Evolutionary conservation across 2,113 vertebrate genomes (phyloP), one percentile per base, ranked within the genome.

Genomic region (Vulpes vulpes): DNA sequence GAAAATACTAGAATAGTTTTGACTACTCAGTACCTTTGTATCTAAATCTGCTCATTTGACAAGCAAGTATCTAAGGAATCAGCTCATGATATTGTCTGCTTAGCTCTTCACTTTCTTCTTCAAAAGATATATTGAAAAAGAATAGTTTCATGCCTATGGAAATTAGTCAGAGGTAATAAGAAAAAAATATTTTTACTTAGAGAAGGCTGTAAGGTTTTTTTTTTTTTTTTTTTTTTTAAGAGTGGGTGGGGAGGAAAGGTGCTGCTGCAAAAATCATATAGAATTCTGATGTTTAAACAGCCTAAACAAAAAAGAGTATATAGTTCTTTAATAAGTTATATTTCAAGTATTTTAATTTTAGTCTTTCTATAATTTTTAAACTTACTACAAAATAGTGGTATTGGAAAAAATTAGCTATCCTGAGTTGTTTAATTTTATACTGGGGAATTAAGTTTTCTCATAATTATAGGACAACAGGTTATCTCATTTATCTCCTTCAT

Each of bases 211-310:
- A 32, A 38, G 0, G 14, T 27, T n/a, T 59, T 5, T 82, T 67
- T 20, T n/a, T 16, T 3, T 20, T 43, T 7, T 49, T 22, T 67
- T 67, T 19, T n/a, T n/a, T n/a, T n/a, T n/a, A n/a, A 11, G 22
- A 3, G 2, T 32, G 3, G 17, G 10, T 14, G 60, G 1, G 5
- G 7, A 15, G 7, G 2, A 15, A 4, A 1, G 20, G 2, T n/a
- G 8, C 6, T 23, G 6, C 73, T 92, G 1, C 35, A 57, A 89
- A 25, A 64, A 62, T 90, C 6, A 60, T 69, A 35, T 0, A 35
- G n/a, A 84, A 5, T 67, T 38, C 17, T 80, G 23, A 35, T 83
- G 30, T 90, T 35, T 67, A 53, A 89, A 71, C 1, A 67, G 11
- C 17, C 15, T 89, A 22, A 53, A n/a, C 6, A 53, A 78, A 65